Evolutionary conservation across 2,797 vertebrate genomes (phyloP).

Genomic region (Clarias fuscus): DNA sequence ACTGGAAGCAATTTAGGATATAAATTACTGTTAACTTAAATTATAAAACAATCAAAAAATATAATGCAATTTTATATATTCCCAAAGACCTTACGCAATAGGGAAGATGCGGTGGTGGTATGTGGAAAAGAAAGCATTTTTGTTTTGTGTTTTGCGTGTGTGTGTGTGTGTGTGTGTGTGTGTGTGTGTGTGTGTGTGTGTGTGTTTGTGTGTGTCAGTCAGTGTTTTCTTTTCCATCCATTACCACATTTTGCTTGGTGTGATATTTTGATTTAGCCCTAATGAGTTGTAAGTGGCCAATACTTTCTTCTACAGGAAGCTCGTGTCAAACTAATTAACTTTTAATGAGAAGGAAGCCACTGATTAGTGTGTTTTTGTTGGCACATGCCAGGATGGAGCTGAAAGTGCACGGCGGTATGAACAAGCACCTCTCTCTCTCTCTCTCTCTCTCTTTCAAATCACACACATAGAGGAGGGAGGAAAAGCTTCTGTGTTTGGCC

Average conservation of each 20-base stretch:
- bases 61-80: not conserved
- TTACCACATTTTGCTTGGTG: conserved; percentile 64
- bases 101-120: not conserved
- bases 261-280: conserved; percentile 79
- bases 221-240: conserved; percentile 55
- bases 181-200: not conserved
- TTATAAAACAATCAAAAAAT: not conserved
- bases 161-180: conserved; percentile 44
- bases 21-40: not conserved
- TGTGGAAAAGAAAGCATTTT: not conserved
- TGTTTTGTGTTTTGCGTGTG: not conserved
- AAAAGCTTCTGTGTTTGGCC: conserved; percentile 44
- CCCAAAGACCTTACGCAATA: not conserved
- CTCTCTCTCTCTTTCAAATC: not conserved
- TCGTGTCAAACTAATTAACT: conserved; percentile 85
- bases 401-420: conserved; percentile 55
- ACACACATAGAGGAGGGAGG: conserved; percentile 11
- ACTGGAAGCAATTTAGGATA: not conserved
- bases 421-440: not conserved
- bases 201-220: conserved; percentile 46
- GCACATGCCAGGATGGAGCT: conserved; percentile 74
- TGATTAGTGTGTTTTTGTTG: conserved; percentile 90
- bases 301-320: conserved; percentile 84
- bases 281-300: conserved; percentile 83
- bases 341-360: conserved; percentile 87